Conservation (phyloP, 2,113 vertebrate genomes). For the Paratilapia polleni region DNA sequence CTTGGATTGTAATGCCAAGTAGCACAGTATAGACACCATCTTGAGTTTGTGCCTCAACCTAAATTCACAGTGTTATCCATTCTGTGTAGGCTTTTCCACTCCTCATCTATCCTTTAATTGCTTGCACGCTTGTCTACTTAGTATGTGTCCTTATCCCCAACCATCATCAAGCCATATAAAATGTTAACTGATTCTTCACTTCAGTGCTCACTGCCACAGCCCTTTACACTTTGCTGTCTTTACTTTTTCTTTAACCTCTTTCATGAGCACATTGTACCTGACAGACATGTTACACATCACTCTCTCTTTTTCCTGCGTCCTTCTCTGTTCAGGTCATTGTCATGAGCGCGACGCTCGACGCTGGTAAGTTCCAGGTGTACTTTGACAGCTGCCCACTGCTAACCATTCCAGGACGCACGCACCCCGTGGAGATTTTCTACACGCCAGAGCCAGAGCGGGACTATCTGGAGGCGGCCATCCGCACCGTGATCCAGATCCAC, state of each 20-base stretch:
- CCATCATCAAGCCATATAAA: slow-evolving; percentile 35
- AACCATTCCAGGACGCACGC: slow-evolving; percentile 94
- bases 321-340: slow-evolving; percentile 87
- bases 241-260: neutral
- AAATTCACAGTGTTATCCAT: slow-evolving; percentile 8
- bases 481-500: slow-evolving; percentile 96
- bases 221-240: slow-evolving; percentile 16
- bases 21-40: slow-evolving; percentile 31
- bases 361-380: slow-evolving; percentile 98
- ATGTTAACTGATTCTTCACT: slow-evolving; percentile 19
- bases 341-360: slow-evolving; percentile 96
- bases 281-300: neutral
- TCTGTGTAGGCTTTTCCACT: slow-evolving; percentile 1
- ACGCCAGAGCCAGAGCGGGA: slow-evolving; percentile 95
- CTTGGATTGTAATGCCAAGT: slow-evolving; percentile 35
- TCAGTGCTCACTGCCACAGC: slow-evolving; percentile 3
- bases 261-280: neutral
- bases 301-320: neutral
- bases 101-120: slow-evolving; percentile 26
- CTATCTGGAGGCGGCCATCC: slow-evolving; percentile 95
- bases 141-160: slow-evolving; percentile 29
- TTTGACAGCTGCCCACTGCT: slow-evolving; percentile 95
- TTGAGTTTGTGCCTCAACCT: slow-evolving; percentile 22
- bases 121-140: slow-evolving; percentile 9
- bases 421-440: slow-evolving; percentile 98